These are phyloP conservation scores for Pimpla rufipes DNA, from an alignment of 2,888 invertebrate species.

Conservation along the genomic window DNA sequence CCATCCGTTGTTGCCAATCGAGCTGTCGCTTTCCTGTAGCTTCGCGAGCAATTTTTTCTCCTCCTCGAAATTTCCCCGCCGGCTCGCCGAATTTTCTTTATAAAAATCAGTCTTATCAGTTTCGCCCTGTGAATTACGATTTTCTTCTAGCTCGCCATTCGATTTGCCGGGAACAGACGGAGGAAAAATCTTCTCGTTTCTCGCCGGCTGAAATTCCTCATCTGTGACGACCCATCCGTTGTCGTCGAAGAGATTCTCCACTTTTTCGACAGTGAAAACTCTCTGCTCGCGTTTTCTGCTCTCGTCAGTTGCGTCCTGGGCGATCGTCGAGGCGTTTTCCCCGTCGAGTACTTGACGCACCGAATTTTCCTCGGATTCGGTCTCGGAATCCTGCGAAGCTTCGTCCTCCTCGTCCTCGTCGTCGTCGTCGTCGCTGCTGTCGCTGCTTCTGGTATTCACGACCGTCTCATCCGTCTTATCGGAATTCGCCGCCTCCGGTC, in stretches of 20 bases:
- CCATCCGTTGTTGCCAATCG: constrained; percentile 79
- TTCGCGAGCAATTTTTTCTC: constrained; percentile 17
- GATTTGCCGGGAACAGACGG: constrained; percentile 27
- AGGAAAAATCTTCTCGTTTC: constrained; percentile 2
- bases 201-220: constrained; percentile 70
- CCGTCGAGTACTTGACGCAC: constrained; percentile 7
- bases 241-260: constrained; percentile 82
- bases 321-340: not conserved
- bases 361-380: constrained; percentile 29
- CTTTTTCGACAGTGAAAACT: constrained; percentile 52
- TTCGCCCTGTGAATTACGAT: not conserved
- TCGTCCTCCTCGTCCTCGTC: not conserved
- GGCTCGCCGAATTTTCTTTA: constrained; percentile 20
- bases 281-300: constrained; percentile 12
- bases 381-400: constrained; percentile 24
- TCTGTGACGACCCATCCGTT: constrained; percentile 83
- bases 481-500: constrained; percentile 55
- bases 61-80: constrained; percentile 16
- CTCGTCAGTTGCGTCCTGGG: not conserved
- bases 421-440: not conserved
- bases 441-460: constrained; percentile 27
- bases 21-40: constrained; percentile 47
- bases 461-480: constrained; percentile 56
- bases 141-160: constrained; percentile 4
- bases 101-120: constrained; percentile 46